A percentile compares a stretch with the other conserved stretches of the same genome.
Conservation (phyloP, 2,888 invertebrate genomes). For the Cryptocephalus moraei region DNA sequence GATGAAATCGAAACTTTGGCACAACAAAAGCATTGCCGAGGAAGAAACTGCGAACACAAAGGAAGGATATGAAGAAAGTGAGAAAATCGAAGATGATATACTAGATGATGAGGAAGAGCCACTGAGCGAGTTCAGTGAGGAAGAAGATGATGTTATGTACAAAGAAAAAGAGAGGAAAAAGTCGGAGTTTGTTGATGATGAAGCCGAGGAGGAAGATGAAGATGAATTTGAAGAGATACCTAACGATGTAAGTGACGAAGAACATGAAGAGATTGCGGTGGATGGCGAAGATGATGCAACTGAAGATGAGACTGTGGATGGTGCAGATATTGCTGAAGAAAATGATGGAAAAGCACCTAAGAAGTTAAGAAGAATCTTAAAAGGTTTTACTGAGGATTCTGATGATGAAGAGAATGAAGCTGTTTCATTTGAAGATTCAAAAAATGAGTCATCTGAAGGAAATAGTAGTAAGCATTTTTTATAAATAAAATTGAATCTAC, state of each 20-base stretch:
- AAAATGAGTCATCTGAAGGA: not conserved
- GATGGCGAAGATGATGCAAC: constrained; percentile 11
- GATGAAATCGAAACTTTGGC: constrained; percentile 60
- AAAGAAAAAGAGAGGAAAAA: constrained; percentile 20
- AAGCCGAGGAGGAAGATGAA: constrained; percentile 26
- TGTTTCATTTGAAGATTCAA: constrained; percentile 1
- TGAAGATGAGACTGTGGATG: not conserved
- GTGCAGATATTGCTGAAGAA: constrained; percentile 8
- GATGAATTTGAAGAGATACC: constrained; percentile 18
- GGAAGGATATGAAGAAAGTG: constrained; percentile 10
- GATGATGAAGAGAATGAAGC: constrained; percentile 25
- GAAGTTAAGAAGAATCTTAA: constrained; percentile 27
- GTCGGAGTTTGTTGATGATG: constrained; percentile 30
- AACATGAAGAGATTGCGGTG: constrained; percentile 10
- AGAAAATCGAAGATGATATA: constrained; percentile 31
- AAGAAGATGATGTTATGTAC: constrained; percentile 26
- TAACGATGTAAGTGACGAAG: constrained; percentile 14
- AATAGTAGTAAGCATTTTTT: not conserved
- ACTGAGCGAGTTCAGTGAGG: constrained; percentile 40
- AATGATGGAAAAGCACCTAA: constrained; percentile 14
- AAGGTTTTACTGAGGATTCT: constrained; percentile 27
- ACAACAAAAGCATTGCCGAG: constrained; percentile 40
- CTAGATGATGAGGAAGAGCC: constrained; percentile 43
- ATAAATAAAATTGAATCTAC: not conserved
- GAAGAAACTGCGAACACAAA: constrained; percentile 10